Base-by-base conservation (phyloP, 2,797 vertebrate species). In the Cryptoblepharus egeriae region DNA sequence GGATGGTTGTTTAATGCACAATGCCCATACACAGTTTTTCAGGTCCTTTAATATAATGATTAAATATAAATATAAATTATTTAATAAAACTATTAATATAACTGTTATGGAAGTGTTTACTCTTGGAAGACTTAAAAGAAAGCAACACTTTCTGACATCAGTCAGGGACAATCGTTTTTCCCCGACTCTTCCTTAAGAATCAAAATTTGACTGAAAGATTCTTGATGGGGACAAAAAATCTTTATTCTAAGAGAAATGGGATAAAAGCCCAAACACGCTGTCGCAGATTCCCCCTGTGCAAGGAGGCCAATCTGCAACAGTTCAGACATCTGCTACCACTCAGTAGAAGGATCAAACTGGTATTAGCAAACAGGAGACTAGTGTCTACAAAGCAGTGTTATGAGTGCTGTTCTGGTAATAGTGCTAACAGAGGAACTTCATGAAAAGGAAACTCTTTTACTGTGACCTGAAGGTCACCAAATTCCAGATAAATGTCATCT, bases 401-500 rank as follows among this genome's bases (percentile, higher is more conserved):
- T 71, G 81, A 72, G 77, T 83, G 58, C 81, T 32, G 32, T 83
- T 78, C 81, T 78, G 75, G 68, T 77, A 71, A 78, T 42, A 72
- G 75, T 72, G 68, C 68, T 72, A 64, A 83, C 75, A 83, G 80
- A 75, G 68, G 68, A 45, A 64, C 75, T 77, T 78, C 81, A 72
- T 83, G 68, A 83, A 77, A 83, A 83, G 60, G 32, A 55, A 77
- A 61, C 81, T 72, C 81, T 72, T 78, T 83, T 64, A 42, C 60
- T 77, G 30, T 77, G 81, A 78, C 75, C 81, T 30, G 32, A 63
- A 83, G 81, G 81, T 83, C 75, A 77, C 64, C 58, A 24, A 42
- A 77, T 83, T 83, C 75, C 67, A 77, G 67, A 72, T 77, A 77
- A 83, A 83, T 83, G 81, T 67, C 81, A 83, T 70, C 67, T 67